A percentile compares a stretch with the other conserved stretches of the same genome.
Conservation (phyloP, 1,140 invertebrate genomes). For the Pogonomyrmex californicus region DNA sequence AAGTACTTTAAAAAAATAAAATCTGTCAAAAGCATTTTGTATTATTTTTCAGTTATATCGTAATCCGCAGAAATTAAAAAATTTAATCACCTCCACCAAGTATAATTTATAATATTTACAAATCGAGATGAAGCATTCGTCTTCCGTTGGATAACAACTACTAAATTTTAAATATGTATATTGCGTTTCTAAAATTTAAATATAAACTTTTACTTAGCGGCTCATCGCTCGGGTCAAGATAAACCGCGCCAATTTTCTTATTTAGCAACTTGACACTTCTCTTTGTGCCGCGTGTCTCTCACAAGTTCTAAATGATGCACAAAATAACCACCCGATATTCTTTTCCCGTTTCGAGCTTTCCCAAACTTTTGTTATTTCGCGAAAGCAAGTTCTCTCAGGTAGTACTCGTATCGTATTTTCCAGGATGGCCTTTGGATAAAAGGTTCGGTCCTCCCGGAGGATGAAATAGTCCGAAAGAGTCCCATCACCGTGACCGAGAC, state of each 20-base stretch:
- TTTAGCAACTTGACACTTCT: background rate
- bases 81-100: background rate
- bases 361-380: conserved; percentile 52
- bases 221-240: background rate
- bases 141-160: background rate
- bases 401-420: conserved; percentile 49
- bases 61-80: background rate
- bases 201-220: background rate
- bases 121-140: background rate
- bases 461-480: conserved; percentile 56
- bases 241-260: background rate
- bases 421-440: conserved; percentile 27
- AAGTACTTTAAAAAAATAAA: background rate
- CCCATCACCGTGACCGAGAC: conserved; percentile 57
- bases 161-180: background rate
- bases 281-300: background rate
- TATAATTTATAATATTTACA: background rate
- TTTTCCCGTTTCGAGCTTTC: conserved; percentile 23
- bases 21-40: background rate
- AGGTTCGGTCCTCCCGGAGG: conserved; percentile 20
- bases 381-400: conserved; percentile 40
- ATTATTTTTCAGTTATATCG: background rate
- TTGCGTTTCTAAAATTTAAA: background rate
- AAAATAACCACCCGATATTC: conserved; percentile 41
- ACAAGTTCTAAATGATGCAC: conserved; percentile 12